Conservation (phyloP, 2,888 invertebrate genomes). For the Epinotia ramella region DNA sequence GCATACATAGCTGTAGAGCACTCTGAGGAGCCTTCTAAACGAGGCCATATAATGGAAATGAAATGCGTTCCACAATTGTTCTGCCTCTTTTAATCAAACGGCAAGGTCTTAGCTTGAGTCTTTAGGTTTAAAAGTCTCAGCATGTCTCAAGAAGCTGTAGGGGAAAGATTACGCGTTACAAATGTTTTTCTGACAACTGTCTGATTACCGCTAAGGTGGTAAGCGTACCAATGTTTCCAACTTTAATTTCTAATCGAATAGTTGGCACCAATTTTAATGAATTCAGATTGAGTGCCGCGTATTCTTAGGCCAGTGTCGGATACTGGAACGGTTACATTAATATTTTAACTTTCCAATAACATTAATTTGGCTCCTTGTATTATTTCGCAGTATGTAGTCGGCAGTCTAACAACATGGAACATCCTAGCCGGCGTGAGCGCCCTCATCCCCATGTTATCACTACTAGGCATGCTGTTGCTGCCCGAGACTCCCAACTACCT, state of each 20-base stretch:
- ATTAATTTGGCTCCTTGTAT: slow-evolving; percentile 6
- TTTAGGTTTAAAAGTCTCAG: neutral
- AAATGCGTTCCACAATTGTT: slow-evolving; percentile 19
- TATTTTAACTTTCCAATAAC: neutral
- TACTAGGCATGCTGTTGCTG: slow-evolving; percentile 86
- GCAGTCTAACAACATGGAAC: slow-evolving; percentile 87
- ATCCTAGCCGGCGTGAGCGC: slow-evolving; percentile 87
- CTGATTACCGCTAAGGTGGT: no score
- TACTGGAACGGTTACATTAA: no score
- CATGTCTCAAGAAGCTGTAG: neutral
- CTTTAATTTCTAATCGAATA: no score
- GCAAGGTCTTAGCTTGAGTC: slow-evolving; percentile 16
- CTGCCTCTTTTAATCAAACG: slow-evolving; percentile 34
- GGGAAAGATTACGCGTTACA: no score
- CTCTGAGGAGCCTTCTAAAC: neutral
- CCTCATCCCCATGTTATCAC: slow-evolving; percentile 85
- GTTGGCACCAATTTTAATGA: no score
- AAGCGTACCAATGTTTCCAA: no score
- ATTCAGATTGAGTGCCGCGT: no score
- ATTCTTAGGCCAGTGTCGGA: no score
- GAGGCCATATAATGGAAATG: slow-evolving; percentile 38
- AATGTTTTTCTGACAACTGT: neutral
- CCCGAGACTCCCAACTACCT: slow-evolving; percentile 91
- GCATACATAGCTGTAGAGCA: neutral
- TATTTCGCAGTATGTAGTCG: slow-evolving; percentile 84